Base-by-base conservation (phyloP, 2,797 vertebrate species). In the Silurus lanzhouensis region DNA sequence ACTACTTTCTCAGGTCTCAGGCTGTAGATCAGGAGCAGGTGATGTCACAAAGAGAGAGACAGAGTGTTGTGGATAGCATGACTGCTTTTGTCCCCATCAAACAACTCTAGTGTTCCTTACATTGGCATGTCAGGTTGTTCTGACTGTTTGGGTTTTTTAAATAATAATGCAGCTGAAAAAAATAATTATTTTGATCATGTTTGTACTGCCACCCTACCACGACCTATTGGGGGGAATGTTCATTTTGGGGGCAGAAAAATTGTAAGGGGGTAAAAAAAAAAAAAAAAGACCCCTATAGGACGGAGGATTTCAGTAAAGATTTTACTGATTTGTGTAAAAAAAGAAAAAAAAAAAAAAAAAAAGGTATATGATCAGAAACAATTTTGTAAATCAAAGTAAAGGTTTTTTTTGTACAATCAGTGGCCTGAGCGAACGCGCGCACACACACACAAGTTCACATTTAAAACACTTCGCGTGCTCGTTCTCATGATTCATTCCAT, bases 311-410 rank as follows among this genome's bases (percentile, higher is more conserved):
- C 58, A 66, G 7, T 46, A 55, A 61, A 82, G 9, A 79, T 71
- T 14, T 46, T 27, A 77, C 1, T 5, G 48, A 15, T 7, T 31
- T 2, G 61, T 82, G 57, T 76, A 22, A 17, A 4, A 58, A n/a
- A n/a, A n/a, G n/a, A n/a, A n/a, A n/a, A 83, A 81, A 81, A 58
- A 83, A n/a, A 14, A 57, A 55, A 55, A 58, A 74, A 84, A 74
- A 79, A 38, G 76, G 10, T 5, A 66, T 1, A 70, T 57, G 17
- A 78, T 85, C 25, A 83, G 17, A 22, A 83, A 74, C 48, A 74
- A 71, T 20, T 82, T 74, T 74, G 76, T 17, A 81, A 22, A 89
- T 81, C 75, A 84, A 81, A 48, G 61, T 83, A 81, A 63, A 71
- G 31, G 14, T 44, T 63, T 70, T 78, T 80, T 38, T 44, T 5